Evolutionary conservation across 2,113 vertebrate species (phyloP).

Genomic region (Petaurus breviceps): DNA sequence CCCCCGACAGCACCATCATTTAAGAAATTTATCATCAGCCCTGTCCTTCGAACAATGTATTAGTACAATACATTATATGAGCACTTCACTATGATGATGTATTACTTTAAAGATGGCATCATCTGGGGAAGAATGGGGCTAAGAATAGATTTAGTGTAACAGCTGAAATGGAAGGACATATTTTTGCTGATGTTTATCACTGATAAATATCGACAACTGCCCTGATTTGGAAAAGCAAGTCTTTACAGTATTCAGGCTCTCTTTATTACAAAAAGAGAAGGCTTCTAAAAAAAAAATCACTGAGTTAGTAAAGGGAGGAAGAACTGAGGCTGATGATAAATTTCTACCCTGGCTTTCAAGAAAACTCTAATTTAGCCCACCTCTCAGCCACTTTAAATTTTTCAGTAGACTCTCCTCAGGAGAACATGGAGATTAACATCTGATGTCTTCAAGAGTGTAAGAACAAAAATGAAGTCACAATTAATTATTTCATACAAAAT

Average conservation of each 20-base stretch:
- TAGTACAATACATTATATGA: slow-evolving; percentile 84
- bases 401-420: slow-evolving; percentile 67
- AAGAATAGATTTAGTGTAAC: slow-evolving; percentile 78
- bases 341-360: slow-evolving; percentile 66
- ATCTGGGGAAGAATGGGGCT: slow-evolving; percentile 80
- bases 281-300: slow-evolving; percentile 47
- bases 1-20: slow-evolving; percentile 85
- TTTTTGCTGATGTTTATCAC: slow-evolving; percentile 36
- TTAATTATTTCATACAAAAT: slow-evolving; percentile 73
- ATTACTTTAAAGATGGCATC: slow-evolving; percentile 82
- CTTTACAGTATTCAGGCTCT: slow-evolving; percentile 35
- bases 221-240: background rate
- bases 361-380: slow-evolving; percentile 73
- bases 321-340: slow-evolving; percentile 68
- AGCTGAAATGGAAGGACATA: slow-evolving; percentile 63
- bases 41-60: slow-evolving; percentile 85
- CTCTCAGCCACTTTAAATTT: slow-evolving; percentile 76
- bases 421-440: slow-evolving; percentile 68
- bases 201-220: background rate
- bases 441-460: slow-evolving; percentile 66
- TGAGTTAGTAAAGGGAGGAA: slow-evolving; percentile 58
- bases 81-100: slow-evolving; percentile 81
- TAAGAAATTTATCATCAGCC: slow-evolving; percentile 86
- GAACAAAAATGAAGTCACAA: slow-evolving; percentile 70
- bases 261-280: slow-evolving; percentile 20